Base-by-base conservation (phyloP, 2,888 invertebrate species). In the Melinaea menophilus region DNA sequence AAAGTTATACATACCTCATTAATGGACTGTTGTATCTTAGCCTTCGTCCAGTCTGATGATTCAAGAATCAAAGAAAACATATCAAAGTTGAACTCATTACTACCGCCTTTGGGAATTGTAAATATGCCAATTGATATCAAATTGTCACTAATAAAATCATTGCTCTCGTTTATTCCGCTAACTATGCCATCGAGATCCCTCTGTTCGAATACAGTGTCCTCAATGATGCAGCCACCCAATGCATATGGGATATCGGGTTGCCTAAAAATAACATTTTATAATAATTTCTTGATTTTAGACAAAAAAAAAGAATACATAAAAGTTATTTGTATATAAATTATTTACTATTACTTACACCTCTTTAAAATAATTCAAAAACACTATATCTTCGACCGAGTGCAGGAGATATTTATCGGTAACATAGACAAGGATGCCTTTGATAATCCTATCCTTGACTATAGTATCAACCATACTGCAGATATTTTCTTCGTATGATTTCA, bases 191-290 rank as follows among this genome's bases (percentile, higher is more conserved):
- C 73, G 48, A 88, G 74, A 64, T 89, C 82, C 66, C 66, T 74
- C 33, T 73, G 68, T 45, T 80, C 76, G 59, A 72, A 75, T 46
- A 84, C 75, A 47, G 84, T 82, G 64, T 87, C 90, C 65, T 90
- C 88, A 12, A 90, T 81, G 13, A 88, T 81, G 71, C 91, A 91
- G 7, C 91, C 91, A 22, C 88, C 91, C 51, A 91, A 74, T 4
- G 91, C 91, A 73, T 84, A 90, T 2, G 91, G 89, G 31, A 78
- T 73, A 63, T 86, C 78, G 37, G 85, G 84, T 74, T 91, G 91
- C 2, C 91, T 91, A 76, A 56, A 88, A 87, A 55, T 58, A 62
- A 66, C 9, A n/a, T 47, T 12, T 58, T 12, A n/a, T 45, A 12
- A 11, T 11, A 33, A 7, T 41, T 9, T 41, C 41, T 41, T 41